Conservation (phyloP, 2,797 vertebrate species). For the Myotis myotis region DNA sequence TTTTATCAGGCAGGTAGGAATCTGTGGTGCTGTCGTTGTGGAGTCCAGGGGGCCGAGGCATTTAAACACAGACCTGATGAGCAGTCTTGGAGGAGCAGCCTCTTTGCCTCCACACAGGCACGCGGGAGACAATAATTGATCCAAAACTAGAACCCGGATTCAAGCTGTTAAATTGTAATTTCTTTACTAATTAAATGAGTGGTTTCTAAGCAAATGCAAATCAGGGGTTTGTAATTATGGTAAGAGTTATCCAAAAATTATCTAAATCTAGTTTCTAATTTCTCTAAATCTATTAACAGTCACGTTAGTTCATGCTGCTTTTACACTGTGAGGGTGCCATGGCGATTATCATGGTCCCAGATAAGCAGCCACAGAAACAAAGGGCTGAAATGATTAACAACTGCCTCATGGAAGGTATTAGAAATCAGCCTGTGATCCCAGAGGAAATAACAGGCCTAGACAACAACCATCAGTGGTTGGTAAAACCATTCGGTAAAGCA, state of each 20-base stretch:
- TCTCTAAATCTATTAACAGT: neutral
- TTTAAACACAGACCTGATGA: neutral
- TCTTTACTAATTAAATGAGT: slow-evolving; percentile 20
- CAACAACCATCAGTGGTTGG: neutral
- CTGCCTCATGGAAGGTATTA: neutral
- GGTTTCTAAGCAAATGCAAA: neutral
- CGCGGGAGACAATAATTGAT: neutral
- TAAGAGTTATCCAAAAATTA: neutral
- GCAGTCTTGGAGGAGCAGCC: neutral
- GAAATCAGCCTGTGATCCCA: neutral
- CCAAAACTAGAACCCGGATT: neutral
- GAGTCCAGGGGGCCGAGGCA: accelerated
- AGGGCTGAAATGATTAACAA: neutral
- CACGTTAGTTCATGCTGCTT: neutral
- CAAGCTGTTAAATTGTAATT: neutral
- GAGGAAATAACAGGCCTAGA: neutral
- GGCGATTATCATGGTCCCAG: neutral
- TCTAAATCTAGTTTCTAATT: neutral
- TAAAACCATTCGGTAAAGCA: neutral
- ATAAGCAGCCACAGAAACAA: neutral
- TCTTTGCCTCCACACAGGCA: neutral
- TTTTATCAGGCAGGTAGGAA: neutral
- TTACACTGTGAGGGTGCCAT: neutral
- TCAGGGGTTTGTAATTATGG: neutral
- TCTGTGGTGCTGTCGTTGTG: neutral